Percentiles rank a stretch among this genome's conserved stretches.
phyloP scores from a whole-genome alignment of 2,113 vertebrate genomes.

The Bos indicus region DNA sequence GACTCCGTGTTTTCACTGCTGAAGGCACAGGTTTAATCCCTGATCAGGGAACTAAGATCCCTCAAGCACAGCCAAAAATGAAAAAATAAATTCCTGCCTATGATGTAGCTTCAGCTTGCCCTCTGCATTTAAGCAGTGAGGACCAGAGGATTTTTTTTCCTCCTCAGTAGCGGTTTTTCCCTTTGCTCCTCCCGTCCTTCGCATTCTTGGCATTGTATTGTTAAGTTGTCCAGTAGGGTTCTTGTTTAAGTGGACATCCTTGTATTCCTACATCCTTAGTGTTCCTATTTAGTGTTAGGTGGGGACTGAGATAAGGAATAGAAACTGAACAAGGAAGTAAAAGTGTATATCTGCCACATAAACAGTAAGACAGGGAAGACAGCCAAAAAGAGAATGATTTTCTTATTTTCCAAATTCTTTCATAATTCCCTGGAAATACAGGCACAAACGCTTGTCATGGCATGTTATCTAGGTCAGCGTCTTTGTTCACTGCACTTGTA shows the following conservation, averaged over 20 bases:
- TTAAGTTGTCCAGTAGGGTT: neutral
- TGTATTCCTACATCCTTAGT: too few relatives aligned
- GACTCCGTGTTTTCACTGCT: neutral
- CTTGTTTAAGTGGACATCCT: neutral
- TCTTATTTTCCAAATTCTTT: neutral
- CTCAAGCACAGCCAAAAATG: neutral
- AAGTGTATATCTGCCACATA: neutral
- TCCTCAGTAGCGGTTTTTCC: neutral
- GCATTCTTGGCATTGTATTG: neutral
- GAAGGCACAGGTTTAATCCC: neutral
- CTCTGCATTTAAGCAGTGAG: neutral
- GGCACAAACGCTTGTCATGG: neutral
- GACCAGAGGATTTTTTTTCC: neutral
- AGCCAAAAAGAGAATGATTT: neutral
- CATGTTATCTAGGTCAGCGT: accelerated
- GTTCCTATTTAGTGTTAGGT: neutral
- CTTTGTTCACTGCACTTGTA: neutral
- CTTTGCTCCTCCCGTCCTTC: neutral
- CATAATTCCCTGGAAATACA: neutral
- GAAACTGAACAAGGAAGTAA: slow-evolving; percentile 37
- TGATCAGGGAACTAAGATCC: neutral
- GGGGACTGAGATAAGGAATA: neutral
- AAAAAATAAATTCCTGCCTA: neutral
- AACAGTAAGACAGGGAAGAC: neutral
- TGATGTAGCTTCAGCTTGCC: neutral